A percentile compares a stretch with the other conserved stretches of the same genome.
These are phyloP conservation scores for Arctopsyche grandis DNA, from an alignment of 1,140 invertebrate species.

Conservation along the genomic window DNA sequence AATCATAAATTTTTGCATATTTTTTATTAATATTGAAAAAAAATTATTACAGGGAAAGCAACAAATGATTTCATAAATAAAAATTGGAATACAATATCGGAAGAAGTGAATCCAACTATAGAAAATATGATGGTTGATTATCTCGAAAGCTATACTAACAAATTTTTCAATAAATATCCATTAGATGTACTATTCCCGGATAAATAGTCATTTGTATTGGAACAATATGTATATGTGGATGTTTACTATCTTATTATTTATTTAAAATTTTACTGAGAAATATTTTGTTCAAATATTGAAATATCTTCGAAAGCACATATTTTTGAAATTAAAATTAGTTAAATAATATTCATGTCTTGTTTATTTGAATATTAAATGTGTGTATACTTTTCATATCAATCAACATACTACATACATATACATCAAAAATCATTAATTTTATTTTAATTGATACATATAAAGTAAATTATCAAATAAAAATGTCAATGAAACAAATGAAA, in stretches of 20 bases:
- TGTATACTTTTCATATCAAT: no score
- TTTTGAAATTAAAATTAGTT: no score
- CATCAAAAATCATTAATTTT: no score
- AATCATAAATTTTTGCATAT: not conserved
- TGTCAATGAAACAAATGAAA: no score
- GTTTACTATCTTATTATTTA: not conserved
- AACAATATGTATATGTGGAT: not conserved
- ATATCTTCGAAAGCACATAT: no score
- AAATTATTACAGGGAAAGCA: conserved; percentile 27
- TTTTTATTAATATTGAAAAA: conserved; percentile 14
- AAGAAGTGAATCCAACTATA: conserved; percentile 32
- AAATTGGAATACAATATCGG: not conserved
- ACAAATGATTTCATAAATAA: conserved; percentile 30
- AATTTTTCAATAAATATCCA: conserved; percentile 26
- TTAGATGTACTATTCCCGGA: conserved; percentile 16
- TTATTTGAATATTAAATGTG: no score
- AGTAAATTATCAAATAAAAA: no score
- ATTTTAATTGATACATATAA: no score
- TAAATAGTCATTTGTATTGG: not conserved
- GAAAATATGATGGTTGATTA: conserved; percentile 10
- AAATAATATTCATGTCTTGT: no score
- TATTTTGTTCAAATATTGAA: not conserved
- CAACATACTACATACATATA: no score
- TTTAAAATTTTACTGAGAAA: not conserved
- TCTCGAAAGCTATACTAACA: conserved; percentile 24